These are phyloP conservation scores for Noctua janthe DNA, from an alignment of 2,888 invertebrate species.

Conservation along the genomic window DNA sequence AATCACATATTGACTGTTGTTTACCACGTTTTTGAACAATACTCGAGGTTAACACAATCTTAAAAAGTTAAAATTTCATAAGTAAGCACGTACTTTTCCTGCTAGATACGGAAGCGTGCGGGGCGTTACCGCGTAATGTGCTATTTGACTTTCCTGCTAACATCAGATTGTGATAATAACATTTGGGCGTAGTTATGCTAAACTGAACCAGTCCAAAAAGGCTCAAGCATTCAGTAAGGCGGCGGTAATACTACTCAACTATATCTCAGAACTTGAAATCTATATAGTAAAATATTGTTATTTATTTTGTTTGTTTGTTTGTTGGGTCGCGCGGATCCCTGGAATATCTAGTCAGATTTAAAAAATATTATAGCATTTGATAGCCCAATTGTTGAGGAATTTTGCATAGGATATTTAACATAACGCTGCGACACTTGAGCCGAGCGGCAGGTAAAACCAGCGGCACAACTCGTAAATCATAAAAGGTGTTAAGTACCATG, in stretches of 20 bases:
- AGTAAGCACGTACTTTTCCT: constrained; percentile 40
- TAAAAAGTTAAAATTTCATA: constrained; percentile 36
- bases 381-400: not conserved
- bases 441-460: not conserved
- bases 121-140: constrained; percentile 14
- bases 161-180: constrained; percentile 6
- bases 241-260: not conserved
- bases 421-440: not conserved
- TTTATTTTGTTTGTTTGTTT: not conserved
- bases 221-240: not conserved
- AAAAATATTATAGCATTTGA: not conserved
- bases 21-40: constrained; percentile 19
- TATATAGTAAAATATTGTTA: not conserved
- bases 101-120: constrained; percentile 32
- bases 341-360: not conserved
- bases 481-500: constrained; percentile 87
- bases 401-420: not conserved
- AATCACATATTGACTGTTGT: constrained; percentile 22
- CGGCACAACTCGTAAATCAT: not conserved
- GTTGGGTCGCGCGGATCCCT: not conserved
- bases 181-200: not conserved
- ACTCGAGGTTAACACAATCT: constrained; percentile 37
- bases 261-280: not conserved
- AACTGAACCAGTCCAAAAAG: not conserved
- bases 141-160: constrained; percentile 58